These are phyloP conservation scores for Forpus xanthops DNA, from an alignment of 2,797 vertebrate genomes.

Conservation along the genomic window DNA sequence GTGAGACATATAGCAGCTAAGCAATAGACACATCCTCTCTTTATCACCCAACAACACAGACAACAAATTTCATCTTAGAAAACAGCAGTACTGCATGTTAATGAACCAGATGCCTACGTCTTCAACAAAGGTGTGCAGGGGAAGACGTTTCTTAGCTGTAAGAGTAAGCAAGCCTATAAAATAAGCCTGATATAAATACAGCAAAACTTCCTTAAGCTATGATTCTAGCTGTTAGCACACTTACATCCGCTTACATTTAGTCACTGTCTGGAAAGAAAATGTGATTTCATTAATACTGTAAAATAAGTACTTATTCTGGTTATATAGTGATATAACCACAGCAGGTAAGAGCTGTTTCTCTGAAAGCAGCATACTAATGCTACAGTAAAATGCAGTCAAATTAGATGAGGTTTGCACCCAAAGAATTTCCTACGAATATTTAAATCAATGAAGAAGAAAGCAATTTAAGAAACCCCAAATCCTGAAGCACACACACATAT, in stretches of 20 bases:
- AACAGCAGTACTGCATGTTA: background rate
- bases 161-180: slow-evolving; percentile 41
- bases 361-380: background rate
- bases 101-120: background rate
- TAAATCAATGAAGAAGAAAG: background rate
- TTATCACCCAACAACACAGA: background rate
- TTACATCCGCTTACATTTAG: background rate
- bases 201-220: background rate
- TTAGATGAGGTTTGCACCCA: background rate
- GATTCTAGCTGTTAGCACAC: background rate
- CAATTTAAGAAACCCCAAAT: background rate
- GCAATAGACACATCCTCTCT: background rate
- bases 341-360: background rate
- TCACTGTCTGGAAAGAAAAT: background rate
- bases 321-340: background rate
- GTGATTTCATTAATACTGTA: background rate
- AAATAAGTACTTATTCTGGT: background rate
- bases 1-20: background rate
- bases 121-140: rapidly evolving
- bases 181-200: background rate
- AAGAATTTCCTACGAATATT: background rate
- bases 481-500: background rate
- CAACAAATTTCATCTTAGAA: background rate
- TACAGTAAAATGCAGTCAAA: background rate
- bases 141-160: background rate